Conservation (phyloP, 2,797 vertebrate species). For the Melanotaenia maccullochi region DNA sequence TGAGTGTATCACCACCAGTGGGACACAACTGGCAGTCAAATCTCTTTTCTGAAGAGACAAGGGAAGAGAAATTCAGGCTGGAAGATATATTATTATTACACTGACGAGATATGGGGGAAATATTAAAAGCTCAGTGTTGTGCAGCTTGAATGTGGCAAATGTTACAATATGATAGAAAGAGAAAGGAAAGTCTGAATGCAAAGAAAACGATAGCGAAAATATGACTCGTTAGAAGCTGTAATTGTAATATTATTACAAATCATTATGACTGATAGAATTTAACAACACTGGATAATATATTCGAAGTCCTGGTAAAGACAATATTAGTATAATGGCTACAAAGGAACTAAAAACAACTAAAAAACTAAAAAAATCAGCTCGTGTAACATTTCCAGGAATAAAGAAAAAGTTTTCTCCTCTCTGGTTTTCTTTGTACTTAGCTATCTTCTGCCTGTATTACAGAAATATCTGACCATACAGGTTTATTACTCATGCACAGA, state of each 20-base stretch:
- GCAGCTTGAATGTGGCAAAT: not conserved
- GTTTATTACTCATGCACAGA: not conserved
- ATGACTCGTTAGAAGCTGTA: not conserved
- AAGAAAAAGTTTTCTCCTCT: not conserved
- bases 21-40: not conserved
- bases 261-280: not conserved
- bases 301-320: not conserved
- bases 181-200: not conserved
- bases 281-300: not conserved
- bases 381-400: not conserved
- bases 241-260: not conserved
- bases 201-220: not conserved
- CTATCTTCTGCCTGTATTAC: slow-evolving; percentile 25
- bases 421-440: slow-evolving; percentile 5
- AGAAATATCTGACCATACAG: slow-evolving; percentile 26
- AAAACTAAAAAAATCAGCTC: not conserved
- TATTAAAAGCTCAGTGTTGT: not conserved
- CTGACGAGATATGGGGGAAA: not conserved
- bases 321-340: not conserved
- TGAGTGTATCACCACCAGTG: not conserved
- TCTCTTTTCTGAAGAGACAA: not conserved
- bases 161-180: not conserved
- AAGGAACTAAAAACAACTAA: not conserved
- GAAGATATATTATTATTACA: not conserved
- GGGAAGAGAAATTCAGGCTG: not conserved